Evolutionary conservation across 2,797 vertebrate species (phyloP).

Genomic region (Petrocephalus schoutedeni): DNA sequence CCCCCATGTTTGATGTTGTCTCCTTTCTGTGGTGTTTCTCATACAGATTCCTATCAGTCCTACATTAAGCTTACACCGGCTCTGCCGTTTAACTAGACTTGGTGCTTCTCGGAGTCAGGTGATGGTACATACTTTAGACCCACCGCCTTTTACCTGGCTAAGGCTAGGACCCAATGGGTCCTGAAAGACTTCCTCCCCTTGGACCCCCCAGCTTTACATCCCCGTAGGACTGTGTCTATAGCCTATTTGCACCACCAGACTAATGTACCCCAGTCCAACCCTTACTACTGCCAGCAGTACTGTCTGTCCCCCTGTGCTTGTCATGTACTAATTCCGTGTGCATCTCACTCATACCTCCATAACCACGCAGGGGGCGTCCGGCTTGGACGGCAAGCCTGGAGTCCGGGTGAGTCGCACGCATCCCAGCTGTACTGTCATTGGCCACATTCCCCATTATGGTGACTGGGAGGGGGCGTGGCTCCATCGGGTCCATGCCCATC

Average conservation of each 20-base stretch:
- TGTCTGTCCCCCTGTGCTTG: conserved; percentile 53
- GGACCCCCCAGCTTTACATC: neutral
- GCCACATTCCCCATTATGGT: conserved; percentile 25
- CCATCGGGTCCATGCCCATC: neutral
- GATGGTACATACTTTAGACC: neutral
- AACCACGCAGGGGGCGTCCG: conserved; percentile 96
- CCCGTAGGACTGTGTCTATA: neutral
- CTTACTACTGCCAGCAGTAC: conserved; percentile 46
- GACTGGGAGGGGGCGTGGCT: neutral
- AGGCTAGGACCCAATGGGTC: neutral
- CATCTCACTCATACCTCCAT: conserved; percentile 92
- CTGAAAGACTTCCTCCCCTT: neutral
- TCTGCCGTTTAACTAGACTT: neutral
- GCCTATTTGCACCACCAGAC: neutral
- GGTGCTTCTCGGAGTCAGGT: neutral
- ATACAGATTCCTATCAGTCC: neutral
- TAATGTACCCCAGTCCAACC: neutral
- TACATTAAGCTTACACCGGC: neutral
- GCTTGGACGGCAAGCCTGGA: conserved; percentile 99
- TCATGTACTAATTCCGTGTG: conserved; percentile 93
- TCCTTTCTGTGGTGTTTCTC: neutral
- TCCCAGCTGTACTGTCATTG: conserved; percentile 59
- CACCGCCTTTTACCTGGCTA: neutral
- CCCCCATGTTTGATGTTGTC: neutral
- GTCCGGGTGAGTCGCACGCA: conserved; percentile 87